phyloP scores from a whole-genome alignment of 2,888 invertebrate genomes.

The Andrena dorsata region DNA sequence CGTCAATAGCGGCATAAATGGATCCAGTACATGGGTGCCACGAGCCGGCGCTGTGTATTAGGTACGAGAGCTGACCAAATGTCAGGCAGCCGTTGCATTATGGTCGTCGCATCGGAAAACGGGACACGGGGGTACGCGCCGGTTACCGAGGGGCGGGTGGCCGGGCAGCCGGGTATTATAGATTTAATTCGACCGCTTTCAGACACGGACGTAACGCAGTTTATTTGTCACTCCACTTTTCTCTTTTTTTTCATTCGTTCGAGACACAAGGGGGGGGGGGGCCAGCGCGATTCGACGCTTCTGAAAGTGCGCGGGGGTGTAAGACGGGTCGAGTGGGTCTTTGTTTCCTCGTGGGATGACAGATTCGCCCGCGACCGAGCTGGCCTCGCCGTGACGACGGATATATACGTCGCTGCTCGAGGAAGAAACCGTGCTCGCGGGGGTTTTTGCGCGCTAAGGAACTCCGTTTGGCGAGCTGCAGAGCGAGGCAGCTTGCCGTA shows the following conservation, averaged over 20 bases:
- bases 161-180: conserved; percentile 38
- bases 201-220: conserved; percentile 42
- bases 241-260: neutral
- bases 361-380: conserved; percentile 39
- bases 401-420: conserved; percentile 14
- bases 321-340: conserved; percentile 73
- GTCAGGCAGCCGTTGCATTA: conserved; percentile 61
- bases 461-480: conserved; percentile 23
- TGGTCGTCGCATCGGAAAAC: conserved; percentile 60
- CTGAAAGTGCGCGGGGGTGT: conserved; percentile 71
- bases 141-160: neutral
- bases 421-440: conserved; percentile 15
- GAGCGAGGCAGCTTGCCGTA: neutral
- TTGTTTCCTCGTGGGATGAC: conserved; percentile 74
- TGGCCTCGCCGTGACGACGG: conserved; percentile 20
- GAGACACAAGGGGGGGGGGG: neutral
- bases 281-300: conserved; percentile 69
- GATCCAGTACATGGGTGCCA: conserved; percentile 48
- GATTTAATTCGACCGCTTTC: conserved; percentile 64
- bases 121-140: conserved; percentile 27
- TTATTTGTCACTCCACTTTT: conserved; percentile 12
- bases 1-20: conserved; percentile 62
- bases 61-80: conserved; percentile 53
- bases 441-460: conserved; percentile 34
- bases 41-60: conserved; percentile 43